Conservation (phyloP, 2,113 vertebrate species). For the Todiramphus chloris region DNA sequence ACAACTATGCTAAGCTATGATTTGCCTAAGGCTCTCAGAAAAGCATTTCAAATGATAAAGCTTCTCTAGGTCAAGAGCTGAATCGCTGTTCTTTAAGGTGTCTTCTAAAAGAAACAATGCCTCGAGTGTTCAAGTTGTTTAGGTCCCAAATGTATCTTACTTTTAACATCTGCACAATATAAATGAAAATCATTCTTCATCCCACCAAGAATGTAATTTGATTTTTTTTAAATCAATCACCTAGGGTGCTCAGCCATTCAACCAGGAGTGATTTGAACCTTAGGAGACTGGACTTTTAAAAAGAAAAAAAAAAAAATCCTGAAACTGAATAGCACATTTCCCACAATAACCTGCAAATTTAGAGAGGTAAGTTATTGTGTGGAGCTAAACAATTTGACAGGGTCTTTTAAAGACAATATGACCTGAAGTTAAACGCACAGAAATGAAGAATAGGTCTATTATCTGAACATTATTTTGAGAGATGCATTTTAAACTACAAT, state of each 20-base stretch:
- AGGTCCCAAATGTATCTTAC: slow-evolving; percentile 6
- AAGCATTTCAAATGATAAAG: slow-evolving; percentile 34
- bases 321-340: slow-evolving; percentile 36
- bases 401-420: neutral
- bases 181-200: slow-evolving; percentile 53
- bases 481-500: slow-evolving; percentile 26
- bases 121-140: slow-evolving; percentile 18
- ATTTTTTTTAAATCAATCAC: neutral
- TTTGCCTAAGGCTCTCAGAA: slow-evolving; percentile 39
- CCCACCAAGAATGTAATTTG: slow-evolving; percentile 25
- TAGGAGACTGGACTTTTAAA: neutral
- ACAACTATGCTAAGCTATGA: neutral
- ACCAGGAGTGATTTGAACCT: slow-evolving; percentile 9
- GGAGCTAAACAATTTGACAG: slow-evolving; percentile 42
- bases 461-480: slow-evolving; percentile 41
- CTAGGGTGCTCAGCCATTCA: slow-evolving; percentile 31
- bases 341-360: slow-evolving; percentile 33
- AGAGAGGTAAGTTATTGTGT: slow-evolving; percentile 31
- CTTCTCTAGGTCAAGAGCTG: slow-evolving; percentile 24
- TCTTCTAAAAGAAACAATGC: slow-evolving; percentile 49
- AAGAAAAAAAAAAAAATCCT: neutral
- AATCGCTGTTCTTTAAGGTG: slow-evolving; percentile 35
- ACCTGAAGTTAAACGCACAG: slow-evolving; percentile 34
- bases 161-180: slow-evolving; percentile 46
- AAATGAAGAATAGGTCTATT: slow-evolving; percentile 45